Conservation (phyloP, 2,113 vertebrate genomes). For the Halcyon senegalensis region DNA sequence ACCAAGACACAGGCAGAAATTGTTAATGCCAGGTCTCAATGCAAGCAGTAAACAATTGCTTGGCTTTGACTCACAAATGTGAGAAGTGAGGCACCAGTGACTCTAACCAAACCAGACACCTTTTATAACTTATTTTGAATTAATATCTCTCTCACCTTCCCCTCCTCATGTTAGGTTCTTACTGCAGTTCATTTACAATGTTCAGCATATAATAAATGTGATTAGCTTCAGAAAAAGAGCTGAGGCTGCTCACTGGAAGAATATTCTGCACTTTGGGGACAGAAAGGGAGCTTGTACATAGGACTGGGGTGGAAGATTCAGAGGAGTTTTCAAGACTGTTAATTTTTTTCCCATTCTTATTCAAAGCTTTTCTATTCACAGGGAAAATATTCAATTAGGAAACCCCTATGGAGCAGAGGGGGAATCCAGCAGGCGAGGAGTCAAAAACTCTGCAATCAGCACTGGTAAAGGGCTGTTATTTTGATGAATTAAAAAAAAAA, state of each 20-base stretch:
- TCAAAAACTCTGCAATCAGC: conserved; percentile 40
- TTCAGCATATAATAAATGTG: not conserved
- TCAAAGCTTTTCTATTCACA: conserved; percentile 16
- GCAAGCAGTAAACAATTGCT: not conserved
- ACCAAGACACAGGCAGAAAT: not conserved
- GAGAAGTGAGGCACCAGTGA: not conserved
- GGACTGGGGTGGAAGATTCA: not conserved
- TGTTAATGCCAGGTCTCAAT: not conserved
- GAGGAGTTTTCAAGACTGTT: not conserved
- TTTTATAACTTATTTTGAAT: not conserved
- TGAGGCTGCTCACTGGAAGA: not conserved
- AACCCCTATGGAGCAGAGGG: not conserved
- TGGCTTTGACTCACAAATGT: not conserved
- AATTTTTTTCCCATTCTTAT: not conserved
- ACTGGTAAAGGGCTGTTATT: conserved; percentile 49
- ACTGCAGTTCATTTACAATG: not conserved
- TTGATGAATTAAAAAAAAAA: conserved; percentile 56
- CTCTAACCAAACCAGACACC: not conserved
- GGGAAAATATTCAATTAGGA: conserved; percentile 24
- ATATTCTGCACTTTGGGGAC: not conserved
- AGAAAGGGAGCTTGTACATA: not conserved
- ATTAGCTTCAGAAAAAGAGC: not conserved
- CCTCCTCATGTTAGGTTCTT: not conserved
- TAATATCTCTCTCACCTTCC: not conserved
- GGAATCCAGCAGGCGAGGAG: not conserved